Percentiles rank a stretch among this genome's conserved stretches.
Conservation (phyloP, 2,888 invertebrate genomes). For the Drosophila quinaria region DNA sequence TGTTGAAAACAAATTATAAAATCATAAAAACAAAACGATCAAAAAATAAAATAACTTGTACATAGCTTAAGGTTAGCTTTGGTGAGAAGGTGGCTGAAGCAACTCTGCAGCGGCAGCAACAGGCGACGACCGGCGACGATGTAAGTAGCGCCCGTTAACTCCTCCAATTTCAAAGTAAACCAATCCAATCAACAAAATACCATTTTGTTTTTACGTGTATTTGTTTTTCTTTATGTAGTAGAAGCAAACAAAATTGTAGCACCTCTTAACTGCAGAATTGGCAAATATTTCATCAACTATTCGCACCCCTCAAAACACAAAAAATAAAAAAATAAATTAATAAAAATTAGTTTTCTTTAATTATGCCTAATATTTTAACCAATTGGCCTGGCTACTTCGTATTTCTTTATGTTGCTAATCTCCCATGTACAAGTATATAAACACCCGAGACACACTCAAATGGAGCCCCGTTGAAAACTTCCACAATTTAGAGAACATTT, state of each 20-base stretch:
- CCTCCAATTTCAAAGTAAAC: conserved; percentile 48
- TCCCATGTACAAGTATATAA: conserved; percentile 7
- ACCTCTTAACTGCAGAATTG: conserved; percentile 47
- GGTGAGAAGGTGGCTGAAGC: conserved; percentile 75
- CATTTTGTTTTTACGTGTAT: conserved; percentile 36
- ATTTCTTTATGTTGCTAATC: conserved; percentile 62
- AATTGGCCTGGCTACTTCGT: conserved; percentile 63
- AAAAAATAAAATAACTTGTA: conserved; percentile 55
- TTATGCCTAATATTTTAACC: conserved; percentile 42
- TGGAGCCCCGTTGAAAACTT: conserved; percentile 18
- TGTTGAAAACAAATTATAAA: conserved; percentile 36
- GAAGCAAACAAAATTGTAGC: conserved; percentile 51
- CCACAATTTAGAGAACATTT: background rate
- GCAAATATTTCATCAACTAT: conserved; percentile 35
- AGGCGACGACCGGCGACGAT: conserved; percentile 71
- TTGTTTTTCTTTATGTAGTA: conserved; percentile 38
- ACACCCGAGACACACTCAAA: conserved; percentile 11
- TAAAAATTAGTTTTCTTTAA: conserved; percentile 28
- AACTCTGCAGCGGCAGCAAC: conserved; percentile 71
- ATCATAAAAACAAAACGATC: conserved; percentile 34
- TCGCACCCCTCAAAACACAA: conserved; percentile 45
- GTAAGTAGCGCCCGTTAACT: conserved; percentile 66
- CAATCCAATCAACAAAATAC: conserved; percentile 27
- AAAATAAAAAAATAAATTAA: conserved; percentile 8
- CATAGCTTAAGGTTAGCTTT: conserved; percentile 75